These are phyloP conservation scores for Malurus melanocephalus DNA, from an alignment of 2,113 vertebrate species.

Conservation along the genomic window DNA sequence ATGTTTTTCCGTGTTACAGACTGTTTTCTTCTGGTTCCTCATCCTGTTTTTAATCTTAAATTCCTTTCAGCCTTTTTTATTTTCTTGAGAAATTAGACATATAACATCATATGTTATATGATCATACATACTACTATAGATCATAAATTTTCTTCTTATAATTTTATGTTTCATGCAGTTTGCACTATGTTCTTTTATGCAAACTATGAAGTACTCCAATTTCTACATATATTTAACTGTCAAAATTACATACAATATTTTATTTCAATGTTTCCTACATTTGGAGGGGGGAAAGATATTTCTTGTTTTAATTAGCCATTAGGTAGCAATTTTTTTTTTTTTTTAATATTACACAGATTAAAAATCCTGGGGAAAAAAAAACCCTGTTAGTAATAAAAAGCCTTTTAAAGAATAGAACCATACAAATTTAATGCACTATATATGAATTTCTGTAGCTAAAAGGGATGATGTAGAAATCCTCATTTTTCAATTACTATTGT, in stretches of 20 bases:
- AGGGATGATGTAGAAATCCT: neutral
- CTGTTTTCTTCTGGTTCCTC: neutral
- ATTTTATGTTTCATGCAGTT: neutral
- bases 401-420: neutral
- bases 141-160: neutral
- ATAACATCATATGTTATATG: neutral
- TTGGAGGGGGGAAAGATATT: neutral
- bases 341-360: neutral
- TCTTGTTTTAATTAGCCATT: neutral
- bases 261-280: neutral
- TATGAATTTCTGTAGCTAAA: neutral
- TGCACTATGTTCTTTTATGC: neutral
- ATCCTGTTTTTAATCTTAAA: neutral
- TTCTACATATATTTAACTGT: neutral
- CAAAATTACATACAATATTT: neutral
- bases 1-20: neutral
- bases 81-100: neutral
- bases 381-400: neutral
- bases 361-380: neutral
- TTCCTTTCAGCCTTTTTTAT: neutral
- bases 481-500: neutral
- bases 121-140: neutral
- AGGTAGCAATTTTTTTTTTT: neutral
- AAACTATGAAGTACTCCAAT: neutral
- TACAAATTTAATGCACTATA: neutral